phyloP scores from a whole-genome alignment of 2,797 vertebrate genomes.

The Scleropages formosus region DNA sequence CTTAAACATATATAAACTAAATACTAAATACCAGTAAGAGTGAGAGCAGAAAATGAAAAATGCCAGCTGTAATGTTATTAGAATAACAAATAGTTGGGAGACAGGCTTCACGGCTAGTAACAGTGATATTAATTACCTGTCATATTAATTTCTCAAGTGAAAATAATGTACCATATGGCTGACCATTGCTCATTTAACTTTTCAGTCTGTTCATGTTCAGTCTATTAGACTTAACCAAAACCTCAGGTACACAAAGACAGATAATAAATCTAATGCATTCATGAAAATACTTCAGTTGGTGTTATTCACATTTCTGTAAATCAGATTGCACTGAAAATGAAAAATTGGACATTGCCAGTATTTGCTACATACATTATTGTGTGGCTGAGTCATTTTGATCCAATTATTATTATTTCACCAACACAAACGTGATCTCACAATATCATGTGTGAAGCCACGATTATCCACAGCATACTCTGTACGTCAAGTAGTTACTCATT shows the following conservation, averaged over 20 bases:
- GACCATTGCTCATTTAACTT: constrained; percentile 7
- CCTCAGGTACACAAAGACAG: neutral
- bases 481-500: neutral
- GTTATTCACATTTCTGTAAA: constrained; percentile 16
- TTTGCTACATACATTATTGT: neutral
- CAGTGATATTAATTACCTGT: constrained; percentile 30
- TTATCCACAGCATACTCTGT: neutral
- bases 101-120: constrained; percentile 14
- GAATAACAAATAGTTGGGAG: constrained; percentile 9
- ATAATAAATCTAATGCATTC: neutral
- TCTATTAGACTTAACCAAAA: neutral
- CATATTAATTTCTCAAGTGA: constrained; percentile 27
- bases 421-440: neutral
- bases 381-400: neutral
- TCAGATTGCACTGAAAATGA: neutral
- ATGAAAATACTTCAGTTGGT: constrained; percentile 13
- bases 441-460: neutral
- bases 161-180: constrained; percentile 14
- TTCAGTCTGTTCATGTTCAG: neutral
- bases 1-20: too few relatives aligned
- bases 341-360: neutral
- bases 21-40: too few relatives aligned
- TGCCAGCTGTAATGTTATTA: constrained; percentile 21
- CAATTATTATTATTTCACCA: neutral
- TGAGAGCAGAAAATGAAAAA: too few relatives aligned